Conservation (phyloP, 1,140 invertebrate genomes). For the Penaeus chinensis region DNA sequence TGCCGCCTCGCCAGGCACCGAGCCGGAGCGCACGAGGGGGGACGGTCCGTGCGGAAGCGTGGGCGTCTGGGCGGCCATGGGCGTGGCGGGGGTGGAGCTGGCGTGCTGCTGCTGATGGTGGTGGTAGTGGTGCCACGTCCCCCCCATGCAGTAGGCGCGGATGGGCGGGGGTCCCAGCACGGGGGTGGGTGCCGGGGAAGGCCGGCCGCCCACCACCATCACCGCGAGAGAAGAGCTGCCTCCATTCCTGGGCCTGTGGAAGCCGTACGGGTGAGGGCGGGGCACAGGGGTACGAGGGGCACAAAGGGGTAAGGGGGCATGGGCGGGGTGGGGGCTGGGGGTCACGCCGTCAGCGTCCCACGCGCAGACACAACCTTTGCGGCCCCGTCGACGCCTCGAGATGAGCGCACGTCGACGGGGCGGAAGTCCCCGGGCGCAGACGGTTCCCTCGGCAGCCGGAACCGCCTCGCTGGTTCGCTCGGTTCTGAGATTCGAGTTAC, state of each 20-base stretch:
- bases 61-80: constrained; percentile 57
- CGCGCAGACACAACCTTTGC: too few species aligned
- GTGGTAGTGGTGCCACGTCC: constrained; percentile 52
- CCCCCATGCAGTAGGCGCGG: constrained; percentile 59
- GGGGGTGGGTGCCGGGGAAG: constrained; percentile 52
- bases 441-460: too few species aligned
- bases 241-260: constrained; percentile 40
- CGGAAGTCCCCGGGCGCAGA: too few species aligned
- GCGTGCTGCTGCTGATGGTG: constrained; percentile 40
- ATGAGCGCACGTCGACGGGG: too few species aligned
- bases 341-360: not conserved
- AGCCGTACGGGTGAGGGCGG: not conserved
- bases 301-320: not conserved
- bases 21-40: constrained; percentile 59
- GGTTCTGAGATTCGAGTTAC: too few species aligned
- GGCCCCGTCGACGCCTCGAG: too few species aligned
- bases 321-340: not conserved
- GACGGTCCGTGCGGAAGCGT: constrained; percentile 60
- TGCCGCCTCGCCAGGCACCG: constrained; percentile 57
- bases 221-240: constrained; percentile 39
- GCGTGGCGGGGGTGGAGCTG: constrained; percentile 61
- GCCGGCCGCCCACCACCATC: constrained; percentile 57
- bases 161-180: constrained; percentile 56
- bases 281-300: not conserved
- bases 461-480: too few species aligned